Conservation (phyloP, 2,797 vertebrate species). For the Smutsia temminckii region DNA sequence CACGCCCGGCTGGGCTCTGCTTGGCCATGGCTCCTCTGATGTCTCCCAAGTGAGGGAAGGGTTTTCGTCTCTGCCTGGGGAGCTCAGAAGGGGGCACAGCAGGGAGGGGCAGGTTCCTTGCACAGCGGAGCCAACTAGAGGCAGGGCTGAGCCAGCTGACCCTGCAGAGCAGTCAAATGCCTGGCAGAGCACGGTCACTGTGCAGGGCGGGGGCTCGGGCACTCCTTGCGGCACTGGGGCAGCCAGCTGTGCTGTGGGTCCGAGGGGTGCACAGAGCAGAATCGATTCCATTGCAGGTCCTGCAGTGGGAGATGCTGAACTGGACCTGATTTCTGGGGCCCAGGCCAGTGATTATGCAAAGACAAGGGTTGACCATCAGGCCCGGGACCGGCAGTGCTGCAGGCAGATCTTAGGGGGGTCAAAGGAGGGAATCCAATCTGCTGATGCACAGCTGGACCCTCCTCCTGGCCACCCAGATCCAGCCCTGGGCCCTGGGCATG, state of each 20-base stretch:
- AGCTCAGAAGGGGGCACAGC: rapidly evolving
- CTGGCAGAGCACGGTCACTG: not conserved
- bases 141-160: not conserved
- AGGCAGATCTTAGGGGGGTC: rapidly evolving
- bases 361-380: not conserved
- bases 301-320: not conserved
- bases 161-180: rapidly evolving
- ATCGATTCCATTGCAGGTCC: not conserved
- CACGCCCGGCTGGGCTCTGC: not conserved
- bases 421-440: not conserved
- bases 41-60: not conserved
- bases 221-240: rapidly evolving
- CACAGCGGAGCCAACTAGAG: constrained; percentile 46
- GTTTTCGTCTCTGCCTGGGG: constrained; percentile 18
- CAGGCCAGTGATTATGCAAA: not conserved
- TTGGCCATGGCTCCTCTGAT: constrained; percentile 53
- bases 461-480: not conserved
- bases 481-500: rapidly evolving
- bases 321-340: not conserved
- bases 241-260: rapidly evolving
- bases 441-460: rapidly evolving
- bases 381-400: rapidly evolving
- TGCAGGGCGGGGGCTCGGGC: not conserved
- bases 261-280: rapidly evolving
- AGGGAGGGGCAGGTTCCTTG: not conserved